A percentile compares a stretch with the other conserved stretches of the same genome.
Conservation (phyloP, 2,113 vertebrate species). For the Hiodon tergisus region DNA sequence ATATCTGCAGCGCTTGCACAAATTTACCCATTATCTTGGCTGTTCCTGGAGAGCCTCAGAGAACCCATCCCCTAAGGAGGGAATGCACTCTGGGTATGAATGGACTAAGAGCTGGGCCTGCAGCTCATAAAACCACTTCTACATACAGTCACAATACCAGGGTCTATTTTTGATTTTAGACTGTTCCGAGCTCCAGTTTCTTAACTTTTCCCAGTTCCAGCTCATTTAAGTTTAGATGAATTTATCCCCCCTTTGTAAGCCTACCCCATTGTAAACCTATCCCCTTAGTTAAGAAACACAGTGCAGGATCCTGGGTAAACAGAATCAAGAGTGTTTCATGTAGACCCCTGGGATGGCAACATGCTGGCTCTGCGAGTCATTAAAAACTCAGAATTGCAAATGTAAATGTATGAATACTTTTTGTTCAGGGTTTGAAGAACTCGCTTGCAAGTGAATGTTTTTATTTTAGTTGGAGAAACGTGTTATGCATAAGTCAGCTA, state of each 20-base stretch:
- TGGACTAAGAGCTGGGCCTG: background rate
- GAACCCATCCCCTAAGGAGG: background rate
- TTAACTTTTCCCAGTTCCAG: background rate
- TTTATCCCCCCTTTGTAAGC: background rate
- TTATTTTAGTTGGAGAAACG: slow-evolving; percentile 50
- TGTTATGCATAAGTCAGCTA: slow-evolving; percentile 16
- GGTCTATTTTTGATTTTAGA: background rate
- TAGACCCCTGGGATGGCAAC: slow-evolving; percentile 16
- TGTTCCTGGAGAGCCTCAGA: background rate
- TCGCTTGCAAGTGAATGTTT: slow-evolving; percentile 30
- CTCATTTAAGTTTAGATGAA: slow-evolving; percentile 6
- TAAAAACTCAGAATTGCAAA: slow-evolving; percentile 37
- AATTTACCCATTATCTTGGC: background rate
- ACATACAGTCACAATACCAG: background rate
- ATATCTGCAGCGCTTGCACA: background rate
- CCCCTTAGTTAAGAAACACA: background rate
- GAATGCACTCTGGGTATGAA: slow-evolving; percentile 23
- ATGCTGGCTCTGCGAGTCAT: slow-evolving; percentile 24
- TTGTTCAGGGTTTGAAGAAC: slow-evolving; percentile 33
- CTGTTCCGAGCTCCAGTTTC: background rate
- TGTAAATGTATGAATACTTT: slow-evolving; percentile 57
- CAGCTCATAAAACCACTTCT: too few relatives aligned
- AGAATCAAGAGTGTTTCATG: slow-evolving; percentile 1
- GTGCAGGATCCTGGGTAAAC: background rate
- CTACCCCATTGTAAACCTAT: background rate